These are phyloP conservation scores for Danionella dracula DNA, from an alignment of 2,797 vertebrate genomes.

Conservation along the genomic window DNA sequence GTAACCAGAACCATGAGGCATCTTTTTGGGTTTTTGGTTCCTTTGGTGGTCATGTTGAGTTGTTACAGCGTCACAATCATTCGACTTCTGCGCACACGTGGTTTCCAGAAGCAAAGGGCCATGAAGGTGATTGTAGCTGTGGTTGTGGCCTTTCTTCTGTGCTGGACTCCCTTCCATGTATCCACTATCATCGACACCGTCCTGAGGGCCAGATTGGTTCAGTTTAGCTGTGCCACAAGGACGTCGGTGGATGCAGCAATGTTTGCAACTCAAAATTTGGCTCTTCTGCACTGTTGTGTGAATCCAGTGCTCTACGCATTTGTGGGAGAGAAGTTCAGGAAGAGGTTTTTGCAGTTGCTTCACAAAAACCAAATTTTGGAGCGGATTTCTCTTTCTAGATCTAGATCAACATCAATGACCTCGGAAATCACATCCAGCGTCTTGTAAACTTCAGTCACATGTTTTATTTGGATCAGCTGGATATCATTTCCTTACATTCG, in stretches of 20 bases:
- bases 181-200: constrained; percentile 57
- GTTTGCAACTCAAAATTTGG: constrained; percentile 50
- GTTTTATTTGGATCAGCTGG: too few relatives aligned
- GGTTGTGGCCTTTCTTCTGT: constrained; percentile 66
- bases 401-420: constrained; percentile 66
- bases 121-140: constrained; percentile 71
- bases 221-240: constrained; percentile 36
- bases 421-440: constrained; percentile 58
- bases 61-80: constrained; percentile 65
- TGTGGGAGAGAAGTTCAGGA: constrained; percentile 70
- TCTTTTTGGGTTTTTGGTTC: constrained; percentile 66
- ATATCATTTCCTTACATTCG: too few relatives aligned
- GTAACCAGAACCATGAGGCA: constrained; percentile 54
- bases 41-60: constrained; percentile 59
- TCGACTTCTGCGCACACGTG: constrained; percentile 57
- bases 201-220: constrained; percentile 43
- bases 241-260: constrained; percentile 42
- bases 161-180: constrained; percentile 68
- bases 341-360: constrained; percentile 50
- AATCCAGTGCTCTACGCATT: constrained; percentile 74
- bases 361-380: constrained; percentile 45
- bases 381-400: constrained; percentile 39
- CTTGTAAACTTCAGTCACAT: constrained; percentile 36
- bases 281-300: constrained; percentile 68
- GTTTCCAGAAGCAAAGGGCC: constrained; percentile 70